These are phyloP conservation scores for Petrosia ficiformis DNA, from an alignment of 37 sponge, comb jelly and placozoan species.

Conservation along the genomic window DNA sequence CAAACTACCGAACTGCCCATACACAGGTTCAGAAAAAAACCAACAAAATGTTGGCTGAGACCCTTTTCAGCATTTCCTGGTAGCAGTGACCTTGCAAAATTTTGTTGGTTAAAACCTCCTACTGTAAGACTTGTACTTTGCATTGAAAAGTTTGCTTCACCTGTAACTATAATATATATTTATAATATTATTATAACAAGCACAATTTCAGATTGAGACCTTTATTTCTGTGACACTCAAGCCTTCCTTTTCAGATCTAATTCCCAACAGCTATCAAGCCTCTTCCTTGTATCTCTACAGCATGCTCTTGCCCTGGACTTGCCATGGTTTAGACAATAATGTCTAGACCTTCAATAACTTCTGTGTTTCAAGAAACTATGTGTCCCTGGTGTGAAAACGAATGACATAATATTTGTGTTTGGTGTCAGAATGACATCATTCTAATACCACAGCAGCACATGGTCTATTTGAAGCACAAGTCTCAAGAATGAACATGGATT, in stretches of 20 bases:
- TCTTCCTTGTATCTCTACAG: not conserved
- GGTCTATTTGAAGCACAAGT: too few species aligned
- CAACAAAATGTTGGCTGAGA: constrained; percentile 12
- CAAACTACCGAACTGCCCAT: constrained; percentile 1
- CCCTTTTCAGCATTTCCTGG: constrained; percentile 28
- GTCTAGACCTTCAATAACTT: too few species aligned
- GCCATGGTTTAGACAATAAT: too few species aligned
- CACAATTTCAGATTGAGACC: too few species aligned
- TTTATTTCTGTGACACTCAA: too few species aligned
- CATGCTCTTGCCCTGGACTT: not conserved
- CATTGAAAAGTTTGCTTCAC: constrained; percentile 26
- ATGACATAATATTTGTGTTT: too few species aligned
- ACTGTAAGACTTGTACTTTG: constrained; percentile 17
- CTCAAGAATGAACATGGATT: not conserved
- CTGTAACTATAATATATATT: constrained; percentile 7
- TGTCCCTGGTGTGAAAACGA: too few species aligned
- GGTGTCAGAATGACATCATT: too few species aligned
- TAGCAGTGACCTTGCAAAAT: not conserved
- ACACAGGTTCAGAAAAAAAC: constrained; percentile 1
- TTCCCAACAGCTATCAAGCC: not conserved
- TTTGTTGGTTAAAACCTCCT: constrained; percentile 20
- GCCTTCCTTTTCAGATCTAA: not conserved
- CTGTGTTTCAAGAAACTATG: too few species aligned
- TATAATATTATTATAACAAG: too few species aligned
- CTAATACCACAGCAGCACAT: too few species aligned